Evolutionary conservation across 1,140 invertebrate genomes (phyloP).

Genomic region (Hylyphantes graminicola): DNA sequence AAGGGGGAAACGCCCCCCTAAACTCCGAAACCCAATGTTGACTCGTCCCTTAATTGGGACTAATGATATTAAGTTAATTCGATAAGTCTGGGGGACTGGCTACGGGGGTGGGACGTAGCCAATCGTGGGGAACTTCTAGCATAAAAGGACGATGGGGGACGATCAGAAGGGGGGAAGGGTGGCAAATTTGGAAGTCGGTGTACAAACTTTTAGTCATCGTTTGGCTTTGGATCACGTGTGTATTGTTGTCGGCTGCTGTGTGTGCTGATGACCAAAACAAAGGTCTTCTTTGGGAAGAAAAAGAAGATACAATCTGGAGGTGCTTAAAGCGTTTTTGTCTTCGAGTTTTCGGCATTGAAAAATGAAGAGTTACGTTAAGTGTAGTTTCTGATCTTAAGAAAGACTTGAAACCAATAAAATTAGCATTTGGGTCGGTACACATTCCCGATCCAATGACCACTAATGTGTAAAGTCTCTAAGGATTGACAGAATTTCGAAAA

Average conservation of each 20-base stretch:
- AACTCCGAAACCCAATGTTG: conserved; percentile 57
- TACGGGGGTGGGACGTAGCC: conserved; percentile 50
- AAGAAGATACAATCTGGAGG: no score
- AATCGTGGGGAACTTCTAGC: conserved; percentile 29
- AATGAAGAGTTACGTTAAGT: no score
- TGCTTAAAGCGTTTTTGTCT: no score
- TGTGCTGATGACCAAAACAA: conserved; percentile 49
- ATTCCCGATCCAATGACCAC: no score
- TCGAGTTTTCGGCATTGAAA: no score
- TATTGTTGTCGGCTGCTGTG: conserved; percentile 29
- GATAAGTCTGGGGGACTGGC: conserved; percentile 45
- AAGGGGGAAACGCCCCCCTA: conserved; percentile 40
- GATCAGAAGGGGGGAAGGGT: conserved; percentile 16
- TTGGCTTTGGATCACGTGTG: conserved; percentile 34
- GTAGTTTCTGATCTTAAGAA: no score
- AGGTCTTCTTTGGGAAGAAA: background rate
- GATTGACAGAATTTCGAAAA: no score
- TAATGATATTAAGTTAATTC: conserved; percentile 59
- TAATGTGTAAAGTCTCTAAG: no score
- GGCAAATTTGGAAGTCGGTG: conserved; percentile 50
- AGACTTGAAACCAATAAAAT: no score
- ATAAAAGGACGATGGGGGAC: conserved; percentile 20
- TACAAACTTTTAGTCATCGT: conserved; percentile 60
- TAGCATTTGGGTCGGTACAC: no score
- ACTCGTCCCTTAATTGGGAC: conserved; percentile 58